phyloP scores from a whole-genome alignment of 2,113 vertebrate species.

The Thymallus thymallus region DNA sequence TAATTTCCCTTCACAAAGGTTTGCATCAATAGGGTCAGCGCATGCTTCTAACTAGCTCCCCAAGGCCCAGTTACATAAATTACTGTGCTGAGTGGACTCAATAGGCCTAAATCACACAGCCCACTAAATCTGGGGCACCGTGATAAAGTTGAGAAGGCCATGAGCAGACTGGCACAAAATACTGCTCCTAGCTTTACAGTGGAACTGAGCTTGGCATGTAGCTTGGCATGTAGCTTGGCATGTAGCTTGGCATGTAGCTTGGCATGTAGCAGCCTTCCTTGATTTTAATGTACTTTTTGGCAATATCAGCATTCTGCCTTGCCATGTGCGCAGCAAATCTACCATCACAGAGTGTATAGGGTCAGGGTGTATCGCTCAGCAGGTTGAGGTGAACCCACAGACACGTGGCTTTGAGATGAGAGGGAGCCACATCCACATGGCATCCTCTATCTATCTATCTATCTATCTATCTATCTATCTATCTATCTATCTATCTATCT shows the following conservation, averaged over 20 bases:
- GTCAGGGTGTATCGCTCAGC: background rate
- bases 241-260: no score
- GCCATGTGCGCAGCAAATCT: background rate
- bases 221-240: no score
- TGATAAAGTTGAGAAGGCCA: background rate
- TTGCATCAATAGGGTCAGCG: constrained; percentile 4
- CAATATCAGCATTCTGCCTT: background rate
- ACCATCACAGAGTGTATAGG: background rate
- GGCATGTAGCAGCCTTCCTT: background rate
- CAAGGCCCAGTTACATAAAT: constrained; percentile 26
- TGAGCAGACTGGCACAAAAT: no score
- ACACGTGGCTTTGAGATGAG: no score
- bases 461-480: no score
- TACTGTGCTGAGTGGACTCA: background rate
- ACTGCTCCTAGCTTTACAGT: background rate
- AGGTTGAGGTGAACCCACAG: background rate
- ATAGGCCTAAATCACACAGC: no score
- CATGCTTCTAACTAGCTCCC: background rate
- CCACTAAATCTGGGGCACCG: constrained; percentile 9
- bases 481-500: background rate
- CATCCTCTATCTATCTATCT: background rate
- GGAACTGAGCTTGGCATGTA: background rate
- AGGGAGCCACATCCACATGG: no score
- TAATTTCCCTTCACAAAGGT: background rate
- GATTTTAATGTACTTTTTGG: background rate